These are phyloP conservation scores for Desoria tigrina DNA, from an alignment of 2,888 invertebrate species.

Conservation along the genomic window DNA sequence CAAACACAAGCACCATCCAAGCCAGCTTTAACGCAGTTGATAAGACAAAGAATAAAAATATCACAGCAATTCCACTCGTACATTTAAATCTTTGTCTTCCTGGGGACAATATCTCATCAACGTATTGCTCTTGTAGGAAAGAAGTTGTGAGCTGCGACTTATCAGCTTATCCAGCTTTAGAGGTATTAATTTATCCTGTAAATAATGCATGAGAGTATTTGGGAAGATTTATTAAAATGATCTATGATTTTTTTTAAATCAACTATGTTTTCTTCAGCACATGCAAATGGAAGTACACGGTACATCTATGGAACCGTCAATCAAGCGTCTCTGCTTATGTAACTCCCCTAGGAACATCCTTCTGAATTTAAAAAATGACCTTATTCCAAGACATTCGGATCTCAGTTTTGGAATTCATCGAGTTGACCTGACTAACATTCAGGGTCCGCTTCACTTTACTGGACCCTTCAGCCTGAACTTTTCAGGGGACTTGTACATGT, in stretches of 20 bases:
- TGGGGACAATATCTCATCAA: constrained; percentile 14
- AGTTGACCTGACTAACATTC: constrained; percentile 28
- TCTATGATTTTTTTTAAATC: too few relatives aligned
- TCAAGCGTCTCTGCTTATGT: constrained; percentile 29
- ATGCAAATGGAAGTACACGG: neutral
- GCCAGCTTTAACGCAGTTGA: neutral
- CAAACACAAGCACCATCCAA: too few relatives aligned
- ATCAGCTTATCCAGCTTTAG: neutral
- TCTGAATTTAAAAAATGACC: constrained; percentile 3
- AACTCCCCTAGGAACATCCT: constrained; percentile 21
- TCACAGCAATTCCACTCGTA: neutral
- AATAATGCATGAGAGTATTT: too few relatives aligned
- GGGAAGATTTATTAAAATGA: too few relatives aligned
- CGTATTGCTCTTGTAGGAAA: constrained; percentile 22
- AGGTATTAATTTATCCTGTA: too few relatives aligned
- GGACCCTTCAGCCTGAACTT: constrained; percentile 18
- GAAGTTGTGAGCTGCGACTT: constrained; percentile 33
- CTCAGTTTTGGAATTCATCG: constrained; percentile 11
- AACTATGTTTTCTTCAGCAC: neutral
- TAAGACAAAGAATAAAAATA: neutral
- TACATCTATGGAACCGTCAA: neutral
- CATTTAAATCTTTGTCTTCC: constrained; percentile 8
- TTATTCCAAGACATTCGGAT: neutral
- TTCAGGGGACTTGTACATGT: constrained; percentile 29
- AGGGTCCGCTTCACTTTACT: constrained; percentile 10